phyloP scores from a whole-genome alignment of 2,888 invertebrate species.

The Pheosia tremula region DNA sequence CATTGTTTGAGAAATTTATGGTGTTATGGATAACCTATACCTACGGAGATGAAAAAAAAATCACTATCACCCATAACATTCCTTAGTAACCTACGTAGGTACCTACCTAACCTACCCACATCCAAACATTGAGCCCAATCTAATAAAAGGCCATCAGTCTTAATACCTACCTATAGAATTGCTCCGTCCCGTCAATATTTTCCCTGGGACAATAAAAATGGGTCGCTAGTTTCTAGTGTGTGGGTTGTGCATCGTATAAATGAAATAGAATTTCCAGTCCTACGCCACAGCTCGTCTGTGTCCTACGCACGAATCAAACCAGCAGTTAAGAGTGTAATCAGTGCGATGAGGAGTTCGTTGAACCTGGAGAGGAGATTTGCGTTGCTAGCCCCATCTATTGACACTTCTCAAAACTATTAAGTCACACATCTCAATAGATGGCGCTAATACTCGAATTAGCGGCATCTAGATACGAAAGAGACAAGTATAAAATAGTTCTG shows the following conservation, averaged over 20 bases:
- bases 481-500: conserved; percentile 9
- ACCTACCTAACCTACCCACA: too few relatives aligned
- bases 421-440: conserved; percentile 9
- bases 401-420: neutral
- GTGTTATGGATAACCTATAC: too few relatives aligned
- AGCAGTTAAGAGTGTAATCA: conserved; percentile 27
- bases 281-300: conserved; percentile 12
- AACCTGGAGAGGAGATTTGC: conserved; percentile 17
- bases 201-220: conserved; percentile 20
- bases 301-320: conserved; percentile 34
- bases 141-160: too few relatives aligned
- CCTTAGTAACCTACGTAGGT: too few relatives aligned
- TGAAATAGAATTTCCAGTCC: conserved; percentile 29
- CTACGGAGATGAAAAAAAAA: too few relatives aligned
- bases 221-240: conserved; percentile 16
- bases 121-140: too few relatives aligned
- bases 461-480: neutral
- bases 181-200: conserved; percentile 8
- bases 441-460: neutral
- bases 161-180: neutral
- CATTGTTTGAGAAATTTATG: too few relatives aligned
- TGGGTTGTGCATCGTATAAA: conserved; percentile 18
- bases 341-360: conserved; percentile 38
- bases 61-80: too few relatives aligned
- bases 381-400: conserved; percentile 14